Evolutionary conservation across 2,113 vertebrate genomes (phyloP).

Genomic region (Dromaius novaehollandiae): DNA sequence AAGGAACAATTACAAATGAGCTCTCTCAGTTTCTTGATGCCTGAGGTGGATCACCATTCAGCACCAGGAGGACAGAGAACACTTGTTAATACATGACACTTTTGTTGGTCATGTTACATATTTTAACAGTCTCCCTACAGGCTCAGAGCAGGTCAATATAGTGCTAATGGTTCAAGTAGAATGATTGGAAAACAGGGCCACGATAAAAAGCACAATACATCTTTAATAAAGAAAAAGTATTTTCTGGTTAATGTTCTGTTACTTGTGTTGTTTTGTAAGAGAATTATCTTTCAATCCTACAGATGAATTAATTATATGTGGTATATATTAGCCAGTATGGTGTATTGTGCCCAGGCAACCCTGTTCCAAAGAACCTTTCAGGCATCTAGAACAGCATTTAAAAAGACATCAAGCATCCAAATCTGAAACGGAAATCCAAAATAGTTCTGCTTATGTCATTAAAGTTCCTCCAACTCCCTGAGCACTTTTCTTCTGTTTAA

Average conservation of each 20-base stretch:
- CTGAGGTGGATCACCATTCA: neutral
- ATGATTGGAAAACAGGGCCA: neutral
- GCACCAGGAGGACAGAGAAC: neutral
- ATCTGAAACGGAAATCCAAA: neutral
- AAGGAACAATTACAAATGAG: conserved; percentile 13
- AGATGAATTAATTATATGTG: neutral
- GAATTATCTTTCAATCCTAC: neutral
- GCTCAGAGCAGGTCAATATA: conserved; percentile 5
- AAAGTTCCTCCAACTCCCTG: neutral
- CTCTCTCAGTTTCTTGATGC: neutral
- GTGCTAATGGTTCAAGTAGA: neutral
- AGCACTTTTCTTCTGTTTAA: neutral
- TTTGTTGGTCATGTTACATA: neutral
- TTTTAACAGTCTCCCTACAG: conserved; percentile 1
- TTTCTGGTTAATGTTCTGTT: neutral
- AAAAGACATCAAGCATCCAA: neutral
- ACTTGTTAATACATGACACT: conserved; percentile 11
- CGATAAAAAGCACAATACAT: neutral
- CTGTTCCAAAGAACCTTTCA: neutral
- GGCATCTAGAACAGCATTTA: neutral
- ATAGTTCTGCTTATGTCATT: neutral
- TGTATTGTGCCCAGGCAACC: neutral
- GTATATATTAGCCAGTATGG: accelerated
- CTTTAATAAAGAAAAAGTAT: neutral
- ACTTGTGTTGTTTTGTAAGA: neutral